phyloP scores from a whole-genome alignment of 2,888 invertebrate genomes.

The Brachylomia viminalis region DNA sequence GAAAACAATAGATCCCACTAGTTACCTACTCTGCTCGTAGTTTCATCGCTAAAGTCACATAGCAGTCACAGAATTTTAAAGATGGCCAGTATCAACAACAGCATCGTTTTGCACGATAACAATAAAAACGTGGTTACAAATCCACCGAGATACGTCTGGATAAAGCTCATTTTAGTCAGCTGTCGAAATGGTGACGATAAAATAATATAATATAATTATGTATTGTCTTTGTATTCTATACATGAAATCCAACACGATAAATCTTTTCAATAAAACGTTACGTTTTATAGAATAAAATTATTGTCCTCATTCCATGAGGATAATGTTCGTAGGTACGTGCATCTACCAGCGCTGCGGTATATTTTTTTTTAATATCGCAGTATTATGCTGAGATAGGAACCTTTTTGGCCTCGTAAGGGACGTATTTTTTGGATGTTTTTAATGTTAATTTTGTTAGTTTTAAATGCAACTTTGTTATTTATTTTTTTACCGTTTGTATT shows the following conservation, averaged over 20 bases:
- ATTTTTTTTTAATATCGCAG: no score
- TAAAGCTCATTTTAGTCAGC: background rate
- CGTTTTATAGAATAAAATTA: background rate
- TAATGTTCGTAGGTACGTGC: background rate
- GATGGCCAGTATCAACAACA: background rate
- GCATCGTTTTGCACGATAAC: background rate
- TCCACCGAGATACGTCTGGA: background rate
- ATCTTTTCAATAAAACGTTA: background rate
- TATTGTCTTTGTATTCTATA: background rate
- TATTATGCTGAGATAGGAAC: no score
- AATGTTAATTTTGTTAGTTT: no score
- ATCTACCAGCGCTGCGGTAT: no score
- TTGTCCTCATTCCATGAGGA: conserved; percentile 1
- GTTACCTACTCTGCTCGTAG: background rate
- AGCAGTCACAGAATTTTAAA: background rate
- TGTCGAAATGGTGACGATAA: background rate
- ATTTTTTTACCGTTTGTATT: no score
- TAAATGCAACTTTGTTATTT: no score
- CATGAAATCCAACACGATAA: no score
- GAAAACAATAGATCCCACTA: background rate
- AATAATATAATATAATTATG: background rate
- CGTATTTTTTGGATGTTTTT: no score
- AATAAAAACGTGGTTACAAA: conserved; percentile 1
- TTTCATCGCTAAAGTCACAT: background rate
- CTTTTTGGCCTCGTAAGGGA: no score